Evolutionary conservation across 2,797 vertebrate species (phyloP).

Genomic region (Crenuchus spilurus): DNA sequence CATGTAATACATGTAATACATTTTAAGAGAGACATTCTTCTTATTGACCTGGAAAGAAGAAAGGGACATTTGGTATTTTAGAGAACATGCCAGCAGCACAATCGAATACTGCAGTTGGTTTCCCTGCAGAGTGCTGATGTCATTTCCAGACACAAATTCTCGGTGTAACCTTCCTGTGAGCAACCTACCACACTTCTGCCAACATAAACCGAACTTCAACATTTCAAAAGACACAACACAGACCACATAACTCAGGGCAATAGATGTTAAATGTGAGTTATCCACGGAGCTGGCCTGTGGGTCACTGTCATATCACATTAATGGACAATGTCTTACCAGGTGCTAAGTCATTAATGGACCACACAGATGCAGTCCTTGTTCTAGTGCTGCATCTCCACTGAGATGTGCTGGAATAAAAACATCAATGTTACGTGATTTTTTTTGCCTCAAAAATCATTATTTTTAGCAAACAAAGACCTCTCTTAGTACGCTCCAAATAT

Average conservation of each 20-base stretch:
- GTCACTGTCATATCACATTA: constrained; percentile 28
- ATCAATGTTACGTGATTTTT: no score
- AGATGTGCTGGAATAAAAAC: neutral
- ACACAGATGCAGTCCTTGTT: neutral
- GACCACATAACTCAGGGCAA: constrained; percentile 16
- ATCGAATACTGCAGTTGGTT: constrained; percentile 10
- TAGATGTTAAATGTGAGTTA: constrained; percentile 1
- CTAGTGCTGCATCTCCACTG: neutral
- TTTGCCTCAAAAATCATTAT: no score
- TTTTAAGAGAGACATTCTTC: constrained; percentile 24
- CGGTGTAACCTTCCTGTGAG: constrained; percentile 34
- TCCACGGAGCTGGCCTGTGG: constrained; percentile 11
- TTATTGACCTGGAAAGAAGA: constrained; percentile 41
- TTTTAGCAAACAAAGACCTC: neutral
- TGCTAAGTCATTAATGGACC: constrained; percentile 31
- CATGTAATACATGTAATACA: neutral
- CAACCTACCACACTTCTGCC: constrained; percentile 32
- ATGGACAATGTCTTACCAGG: constrained; percentile 21
- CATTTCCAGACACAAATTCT: constrained; percentile 53
- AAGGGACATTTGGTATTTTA: constrained; percentile 28
- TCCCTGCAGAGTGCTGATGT: constrained; percentile 46
- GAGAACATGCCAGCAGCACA: constrained; percentile 28
- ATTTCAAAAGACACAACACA: constrained; percentile 37
- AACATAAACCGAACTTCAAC: constrained; percentile 47
- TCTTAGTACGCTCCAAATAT: neutral